Evolutionary conservation across 1,140 invertebrate genomes (phyloP), one percentile per base, ranked within the genome.

Genomic region (Drosophila lini): DNA sequence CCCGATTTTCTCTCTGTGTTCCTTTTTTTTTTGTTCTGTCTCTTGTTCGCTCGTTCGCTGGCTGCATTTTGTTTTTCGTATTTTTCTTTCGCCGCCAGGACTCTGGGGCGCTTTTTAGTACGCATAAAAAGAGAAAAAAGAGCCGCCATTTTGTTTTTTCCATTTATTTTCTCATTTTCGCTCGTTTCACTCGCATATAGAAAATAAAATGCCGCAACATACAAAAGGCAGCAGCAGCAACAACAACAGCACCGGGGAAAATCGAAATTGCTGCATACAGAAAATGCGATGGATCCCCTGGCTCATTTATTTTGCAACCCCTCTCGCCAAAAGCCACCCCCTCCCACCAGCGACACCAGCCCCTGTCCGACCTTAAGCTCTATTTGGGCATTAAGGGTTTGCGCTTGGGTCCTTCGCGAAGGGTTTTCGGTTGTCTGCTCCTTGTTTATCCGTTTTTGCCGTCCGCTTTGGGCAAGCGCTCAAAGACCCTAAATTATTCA

Each of bases 121-220:
- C 84, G 85, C 84, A 84, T 77, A 89, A 89, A 89, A 89, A 79
- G 81, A 84, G 81, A 76, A 89, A 89, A 77, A 89, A 65, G 56
- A 60, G 84, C 74, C 85, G 84, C 84, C 84, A 89, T 89, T 89
- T 89, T 89, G 84, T 89, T 89, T 89, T 89, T 88, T 84, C 70
- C 63, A 89, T 81, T 81, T 89, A 89, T 79, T 78, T 88, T 73
- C 84, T 89, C 84, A 89, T 88, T 88, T 89, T 88, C 80, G 59
- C 77, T 68, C 69, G 80, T 59, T 84, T 89, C 53, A 48, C 52
- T 71, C 64, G 80, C 78, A 89, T 89, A 84, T 90, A 89, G 85
- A 89, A 89, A 89, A 89, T 90, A 90, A 89, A 89, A 89, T 90
- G 84, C 85, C 84, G 85, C 84, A 88, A 80, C 82, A 82, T 80